A percentile compares a stretch with the other conserved stretches of the same genome.
Conservation (phyloP, 2,113 vertebrate genomes). For the Bos taurus region DNA sequence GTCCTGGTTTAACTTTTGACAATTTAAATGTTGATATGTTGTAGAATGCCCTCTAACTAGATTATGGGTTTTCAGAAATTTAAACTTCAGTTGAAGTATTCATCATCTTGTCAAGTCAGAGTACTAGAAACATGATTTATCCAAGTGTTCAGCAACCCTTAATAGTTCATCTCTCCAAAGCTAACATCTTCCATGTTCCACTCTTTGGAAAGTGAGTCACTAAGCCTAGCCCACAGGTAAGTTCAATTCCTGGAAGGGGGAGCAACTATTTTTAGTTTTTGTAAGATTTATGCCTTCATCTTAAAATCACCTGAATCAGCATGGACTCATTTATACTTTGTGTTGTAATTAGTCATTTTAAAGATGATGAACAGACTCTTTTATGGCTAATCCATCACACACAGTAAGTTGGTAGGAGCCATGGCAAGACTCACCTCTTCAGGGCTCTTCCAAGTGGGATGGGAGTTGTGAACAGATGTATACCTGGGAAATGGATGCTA, state of each 20-base stretch:
- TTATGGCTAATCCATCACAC: not conserved
- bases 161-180: not conserved
- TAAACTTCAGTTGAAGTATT: not conserved
- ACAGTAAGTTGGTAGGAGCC: not conserved
- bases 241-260: not conserved
- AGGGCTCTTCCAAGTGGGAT: not conserved
- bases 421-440: not conserved
- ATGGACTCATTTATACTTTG: not conserved
- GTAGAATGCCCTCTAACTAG: not conserved
- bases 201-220: not conserved
- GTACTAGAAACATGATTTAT: not conserved
- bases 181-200: not conserved
- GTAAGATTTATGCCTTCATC: not conserved
- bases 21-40: not conserved
- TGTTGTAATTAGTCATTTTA: not conserved
- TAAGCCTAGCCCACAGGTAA: not conserved
- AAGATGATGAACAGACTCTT: not conserved
- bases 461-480: not conserved
- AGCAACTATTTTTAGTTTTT: not conserved
- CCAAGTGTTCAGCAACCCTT: not conserved
- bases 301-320: not conserved
- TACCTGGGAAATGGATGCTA: no score
- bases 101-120: not conserved
- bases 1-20: not conserved
- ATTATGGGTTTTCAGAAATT: not conserved